Percentiles rank a stretch among this genome's conserved stretches.
Evolutionary conservation across 2,888 invertebrate genomes (phyloP).

Genomic region (Strigamia maritima): DNA sequence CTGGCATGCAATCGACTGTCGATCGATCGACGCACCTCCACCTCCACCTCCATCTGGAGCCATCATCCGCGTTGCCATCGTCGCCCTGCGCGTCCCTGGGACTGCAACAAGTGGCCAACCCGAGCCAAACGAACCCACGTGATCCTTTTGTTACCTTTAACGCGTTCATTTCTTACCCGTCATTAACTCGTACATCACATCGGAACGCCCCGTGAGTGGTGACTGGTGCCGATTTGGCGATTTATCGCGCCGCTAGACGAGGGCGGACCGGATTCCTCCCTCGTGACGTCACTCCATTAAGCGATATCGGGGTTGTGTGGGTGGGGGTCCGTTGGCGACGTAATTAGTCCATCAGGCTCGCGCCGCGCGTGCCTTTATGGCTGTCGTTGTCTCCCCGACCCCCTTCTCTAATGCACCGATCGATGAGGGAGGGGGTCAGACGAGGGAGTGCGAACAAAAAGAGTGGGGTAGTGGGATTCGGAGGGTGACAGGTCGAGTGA

Average conservation of each 20-base stretch:
- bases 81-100: neutral
- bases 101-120: neutral
- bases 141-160: neutral
- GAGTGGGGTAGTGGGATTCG: neutral
- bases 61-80: neutral
- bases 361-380: conserved; percentile 35
- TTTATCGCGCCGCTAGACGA: neutral
- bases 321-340: conserved; percentile 27
- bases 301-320: neutral
- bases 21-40: conserved; percentile 18
- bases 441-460: neutral
- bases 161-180: neutral
- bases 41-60: neutral
- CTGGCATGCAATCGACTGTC: conserved; percentile 22
- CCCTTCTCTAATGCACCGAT: conserved; percentile 19
- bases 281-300: conserved; percentile 20
- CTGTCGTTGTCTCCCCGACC: conserved; percentile 12
- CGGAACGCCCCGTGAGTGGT: too few species aligned
- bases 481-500: conserved; percentile 13
- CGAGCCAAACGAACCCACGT: neutral
- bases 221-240: neutral
- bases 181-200: neutral
- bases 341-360: conserved; percentile 36
- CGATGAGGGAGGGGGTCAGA: neutral
- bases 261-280: neutral